Evolutionary conservation across 2,888 invertebrate genomes (phyloP), one percentile per base, ranked within the genome.

Genomic region (Vanessa cardui): DNA sequence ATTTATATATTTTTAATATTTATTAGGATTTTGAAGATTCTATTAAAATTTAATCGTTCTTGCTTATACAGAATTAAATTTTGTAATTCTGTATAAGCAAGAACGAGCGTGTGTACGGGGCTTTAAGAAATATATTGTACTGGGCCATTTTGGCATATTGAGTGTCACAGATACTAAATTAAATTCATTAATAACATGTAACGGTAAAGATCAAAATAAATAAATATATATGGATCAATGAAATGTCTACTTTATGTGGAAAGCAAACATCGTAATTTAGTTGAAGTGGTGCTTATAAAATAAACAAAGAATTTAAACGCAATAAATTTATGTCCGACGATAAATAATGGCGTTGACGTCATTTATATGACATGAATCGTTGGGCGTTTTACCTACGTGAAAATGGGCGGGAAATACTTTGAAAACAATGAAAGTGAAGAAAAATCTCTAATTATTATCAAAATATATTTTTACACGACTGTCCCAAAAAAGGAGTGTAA

Each of bases 321-420:
- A 46, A 69, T 73, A 69, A 71, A 69, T 73, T 64, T 69, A 54
- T 61, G 59, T 58, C 18, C 68, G 66, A 68, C 62, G 47, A 62
- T 68, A 71, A 71, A 69, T 68, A 66, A 58, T 58, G 54, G 33
- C 62, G 60, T 33, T 71, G 71, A 72, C 71, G 69, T 72, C 70
- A 71, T 58, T 12, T 39, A 21, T 39, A 64, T n/a, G 45, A 58
- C 21, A 67, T 56, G 16, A 47, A 18, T 46, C 45, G 8, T 20
- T 15, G 45, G 50, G 58, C 31, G 49, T 58, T 62, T 39, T 12
- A 39, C 4, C 4, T 39, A 12, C 33, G 61, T 18, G 26, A 60
- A 7, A 39, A 12, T 46, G 60, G 60, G 60, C 60, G 12, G 58
- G 62, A 39, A 9, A 39, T 39, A 39, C 39, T 39, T 39, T 39